Base-by-base conservation (phyloP, 2,888 invertebrate species). In the Idaea dimidiata region DNA sequence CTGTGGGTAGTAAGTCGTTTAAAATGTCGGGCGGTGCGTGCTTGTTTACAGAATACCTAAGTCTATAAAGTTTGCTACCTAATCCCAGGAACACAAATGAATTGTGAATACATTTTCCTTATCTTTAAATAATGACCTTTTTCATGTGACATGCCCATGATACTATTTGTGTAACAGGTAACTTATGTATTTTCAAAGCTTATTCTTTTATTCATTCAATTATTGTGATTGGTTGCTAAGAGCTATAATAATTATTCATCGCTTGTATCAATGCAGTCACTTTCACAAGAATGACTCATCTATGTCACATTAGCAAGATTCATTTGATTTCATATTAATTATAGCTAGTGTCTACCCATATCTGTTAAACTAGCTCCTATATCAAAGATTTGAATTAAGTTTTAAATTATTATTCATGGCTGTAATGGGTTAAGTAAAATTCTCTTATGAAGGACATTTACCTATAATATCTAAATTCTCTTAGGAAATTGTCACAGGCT, bases 81-180 rank as follows among this genome's bases (percentile, higher is more conserved):
- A 43, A 43, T 14, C 43, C 43, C 0, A 43, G 6, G 43, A 10
- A 43, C 14, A 10, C 43, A 8, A 24, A 3, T 43, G 10, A 43
- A 43, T 43, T 43, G 43, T 43, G 43, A 43, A 43, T 7, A 10
- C 8, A 14, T 43, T 43, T 43, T 43, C 43, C 43, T 43, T 43
- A 43, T 43, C 43, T 43, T 43, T 43, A 43, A 8, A 43, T 43
- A 43, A 43, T 43, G 43, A 43, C 10, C 7, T 43, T 7, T 43
- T 43, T 43, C 43, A 43, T 43, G 43, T 43, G 43, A 43, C 43
- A 43, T 43, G 43, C 43, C 43, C 43, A 43, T 43, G 43, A 43
- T 43, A 43, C 8, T 43, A 14, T 43, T 43, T 43, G 43, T 43
- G 43, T 43, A 43, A 43, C 43, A 14, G 8, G 14, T 43, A 14